A percentile compares a stretch with the other conserved stretches of the same genome.
Conservation (phyloP, 1,140 invertebrate genomes). For the Neodiprion virginianus region DNA sequence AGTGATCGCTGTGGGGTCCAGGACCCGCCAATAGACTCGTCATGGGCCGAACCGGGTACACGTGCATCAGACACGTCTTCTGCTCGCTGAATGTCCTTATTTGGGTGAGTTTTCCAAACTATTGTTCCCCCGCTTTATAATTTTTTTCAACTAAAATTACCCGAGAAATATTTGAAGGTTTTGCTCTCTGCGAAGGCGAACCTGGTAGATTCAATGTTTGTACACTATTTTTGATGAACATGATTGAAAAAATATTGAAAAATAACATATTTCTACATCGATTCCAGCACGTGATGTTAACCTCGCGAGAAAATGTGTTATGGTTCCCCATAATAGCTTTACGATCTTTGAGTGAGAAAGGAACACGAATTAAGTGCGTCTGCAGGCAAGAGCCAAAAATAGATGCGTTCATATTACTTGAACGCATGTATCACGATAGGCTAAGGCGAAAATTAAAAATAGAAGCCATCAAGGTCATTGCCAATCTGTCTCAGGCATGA, state of each 20-base stretch:
- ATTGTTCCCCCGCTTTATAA: not conserved
- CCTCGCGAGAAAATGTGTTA: not conserved
- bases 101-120: slow-evolving; percentile 65
- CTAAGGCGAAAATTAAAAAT: not conserved
- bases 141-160: slow-evolving; percentile 25
- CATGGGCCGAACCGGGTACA: slow-evolving; percentile 78
- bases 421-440: not conserved
- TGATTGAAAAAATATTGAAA: no score
- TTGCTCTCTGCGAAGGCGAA: no score
- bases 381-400: not conserved
- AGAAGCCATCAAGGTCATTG: not conserved
- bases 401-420: not conserved
- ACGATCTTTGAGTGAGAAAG: not conserved
- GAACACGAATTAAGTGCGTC: not conserved
- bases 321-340: not conserved
- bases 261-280: not conserved
- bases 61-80: slow-evolving; percentile 77
- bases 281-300: not conserved
- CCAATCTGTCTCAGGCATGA: not conserved
- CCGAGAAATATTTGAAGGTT: no score
- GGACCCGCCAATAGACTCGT: slow-evolving; percentile 1
- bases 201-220: no score
- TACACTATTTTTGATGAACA: no score
- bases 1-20: not conserved
- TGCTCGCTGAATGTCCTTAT: slow-evolving; percentile 78